Percentiles rank a stretch among this genome's conserved stretches.
phyloP scores from a whole-genome alignment of 2,113 vertebrate species.

The Nymphicus hollandicus region DNA sequence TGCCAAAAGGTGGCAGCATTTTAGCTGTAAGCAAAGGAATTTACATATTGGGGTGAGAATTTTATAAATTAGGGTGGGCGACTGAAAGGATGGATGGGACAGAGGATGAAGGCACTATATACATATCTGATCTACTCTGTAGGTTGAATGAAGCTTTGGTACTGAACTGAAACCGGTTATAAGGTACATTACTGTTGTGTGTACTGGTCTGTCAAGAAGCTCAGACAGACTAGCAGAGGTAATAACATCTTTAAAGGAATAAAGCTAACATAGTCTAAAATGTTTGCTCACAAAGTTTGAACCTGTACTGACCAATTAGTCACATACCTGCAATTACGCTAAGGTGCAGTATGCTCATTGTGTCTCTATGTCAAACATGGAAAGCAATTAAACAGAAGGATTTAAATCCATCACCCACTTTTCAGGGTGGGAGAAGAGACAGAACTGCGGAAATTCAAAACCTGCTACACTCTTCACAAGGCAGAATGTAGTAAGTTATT shows the following conservation, averaged over 20 bases:
- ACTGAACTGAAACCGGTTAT: neutral
- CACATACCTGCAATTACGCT: neutral
- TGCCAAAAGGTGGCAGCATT: conserved; percentile 37
- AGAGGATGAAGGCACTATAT: neutral
- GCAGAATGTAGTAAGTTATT: neutral
- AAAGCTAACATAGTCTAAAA: neutral
- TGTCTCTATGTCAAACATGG: neutral
- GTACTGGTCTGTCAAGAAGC: neutral
- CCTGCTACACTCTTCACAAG: neutral
- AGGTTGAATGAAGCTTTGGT: neutral
- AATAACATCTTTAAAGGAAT: neutral
- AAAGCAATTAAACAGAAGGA: neutral
- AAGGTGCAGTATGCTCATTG: neutral
- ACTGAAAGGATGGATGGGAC: neutral
- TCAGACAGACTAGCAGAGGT: neutral
- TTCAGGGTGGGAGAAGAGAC: neutral
- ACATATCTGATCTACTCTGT: neutral
- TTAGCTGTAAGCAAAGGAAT: neutral
- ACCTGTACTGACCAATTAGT: neutral
- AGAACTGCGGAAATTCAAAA: neutral
- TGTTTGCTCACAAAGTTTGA: neutral
- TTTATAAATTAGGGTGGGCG: neutral
- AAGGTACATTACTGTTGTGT: neutral
- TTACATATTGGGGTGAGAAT: neutral
- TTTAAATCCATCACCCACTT: neutral